phyloP scores from a whole-genome alignment of 2,888 invertebrate species.

The Drosophila mimetica region DNA sequence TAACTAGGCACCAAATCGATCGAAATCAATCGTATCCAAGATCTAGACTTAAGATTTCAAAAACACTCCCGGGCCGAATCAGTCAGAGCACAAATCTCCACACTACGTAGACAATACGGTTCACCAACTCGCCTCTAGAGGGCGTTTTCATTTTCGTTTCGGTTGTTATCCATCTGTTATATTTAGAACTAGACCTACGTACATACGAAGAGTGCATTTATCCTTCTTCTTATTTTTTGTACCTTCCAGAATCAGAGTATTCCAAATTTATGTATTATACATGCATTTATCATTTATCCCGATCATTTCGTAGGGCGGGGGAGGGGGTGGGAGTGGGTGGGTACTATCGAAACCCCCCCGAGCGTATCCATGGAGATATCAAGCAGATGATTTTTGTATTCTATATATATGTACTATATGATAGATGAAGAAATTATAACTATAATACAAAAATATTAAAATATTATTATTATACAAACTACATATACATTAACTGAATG shows the following conservation, averaged over 20 bases:
- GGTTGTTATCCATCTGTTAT: slow-evolving; percentile 4
- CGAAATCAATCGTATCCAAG: slow-evolving; percentile 6
- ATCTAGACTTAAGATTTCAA: slow-evolving; percentile 15
- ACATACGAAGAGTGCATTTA: slow-evolving; percentile 62
- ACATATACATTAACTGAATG: slow-evolving; percentile 42
- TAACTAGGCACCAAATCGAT: slow-evolving; percentile 3
- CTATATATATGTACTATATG: slow-evolving; percentile 40
- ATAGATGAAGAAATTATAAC: slow-evolving; percentile 22
- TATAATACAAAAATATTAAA: slow-evolving; percentile 26
- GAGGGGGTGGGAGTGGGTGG: background rate
- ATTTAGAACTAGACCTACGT: background rate
- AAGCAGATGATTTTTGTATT: slow-evolving; percentile 40
- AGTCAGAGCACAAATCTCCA: slow-evolving; percentile 31
- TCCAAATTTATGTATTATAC: background rate
- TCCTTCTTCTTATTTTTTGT: slow-evolving; percentile 8
- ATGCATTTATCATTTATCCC: slow-evolving; percentile 3
- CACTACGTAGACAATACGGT: slow-evolving; percentile 4
- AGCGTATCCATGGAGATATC: slow-evolving; percentile 16
- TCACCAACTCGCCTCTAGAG: background rate
- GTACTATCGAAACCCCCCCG: background rate
- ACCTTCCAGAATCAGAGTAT: background rate
- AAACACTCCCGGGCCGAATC: slow-evolving; percentile 1
- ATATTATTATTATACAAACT: slow-evolving; percentile 34
- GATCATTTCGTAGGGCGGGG: background rate
- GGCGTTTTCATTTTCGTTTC: background rate